A percentile compares a stretch with the other conserved stretches of the same genome.
Evolutionary conservation across 2,888 invertebrate genomes (phyloP).

Genomic region (Atethmia centrago): DNA sequence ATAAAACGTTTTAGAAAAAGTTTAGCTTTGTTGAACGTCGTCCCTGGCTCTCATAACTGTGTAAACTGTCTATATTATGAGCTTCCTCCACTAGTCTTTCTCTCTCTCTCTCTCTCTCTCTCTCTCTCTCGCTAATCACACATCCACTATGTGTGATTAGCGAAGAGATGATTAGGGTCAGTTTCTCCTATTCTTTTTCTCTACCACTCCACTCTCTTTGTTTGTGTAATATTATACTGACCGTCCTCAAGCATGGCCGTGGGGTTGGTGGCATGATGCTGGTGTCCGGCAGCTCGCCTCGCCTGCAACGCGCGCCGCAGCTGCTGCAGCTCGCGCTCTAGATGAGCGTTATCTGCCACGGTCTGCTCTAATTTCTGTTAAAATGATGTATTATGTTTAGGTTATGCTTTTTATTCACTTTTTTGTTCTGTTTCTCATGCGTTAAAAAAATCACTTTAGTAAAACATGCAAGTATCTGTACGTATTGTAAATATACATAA

Average conservation of each 20-base stretch:
- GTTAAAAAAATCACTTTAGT: not conserved
- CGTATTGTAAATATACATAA: conserved; percentile 13
- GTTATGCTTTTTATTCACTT: not conserved
- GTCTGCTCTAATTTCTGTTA: conserved; percentile 96
- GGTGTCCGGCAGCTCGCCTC: conserved; percentile 90
- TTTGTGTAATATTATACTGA: conserved; percentile 59
- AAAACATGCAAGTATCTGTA: conserved; percentile 8
- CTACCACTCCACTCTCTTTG: not conserved
- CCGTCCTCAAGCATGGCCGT: conserved; percentile 93
- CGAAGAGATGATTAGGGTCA: no score
- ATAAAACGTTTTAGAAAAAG: not conserved
- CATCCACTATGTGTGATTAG: no score
- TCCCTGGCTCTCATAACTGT: not conserved
- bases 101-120: not conserved
- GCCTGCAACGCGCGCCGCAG: conserved; percentile 95
- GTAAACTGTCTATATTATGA: not conserved
- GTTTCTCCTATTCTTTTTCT: not conserved
- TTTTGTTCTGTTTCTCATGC: not conserved
- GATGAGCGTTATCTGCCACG: conserved; percentile 96
- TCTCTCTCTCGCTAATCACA: not conserved
- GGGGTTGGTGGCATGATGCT: conserved; percentile 68
- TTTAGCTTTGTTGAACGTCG: not conserved
- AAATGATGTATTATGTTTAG: not conserved
- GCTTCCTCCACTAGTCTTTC: not conserved
- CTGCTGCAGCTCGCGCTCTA: conserved; percentile 96